Evolutionary conservation across 2,888 invertebrate species (phyloP), one percentile per base, ranked within the genome.

Genomic region (Thyatira batis): DNA sequence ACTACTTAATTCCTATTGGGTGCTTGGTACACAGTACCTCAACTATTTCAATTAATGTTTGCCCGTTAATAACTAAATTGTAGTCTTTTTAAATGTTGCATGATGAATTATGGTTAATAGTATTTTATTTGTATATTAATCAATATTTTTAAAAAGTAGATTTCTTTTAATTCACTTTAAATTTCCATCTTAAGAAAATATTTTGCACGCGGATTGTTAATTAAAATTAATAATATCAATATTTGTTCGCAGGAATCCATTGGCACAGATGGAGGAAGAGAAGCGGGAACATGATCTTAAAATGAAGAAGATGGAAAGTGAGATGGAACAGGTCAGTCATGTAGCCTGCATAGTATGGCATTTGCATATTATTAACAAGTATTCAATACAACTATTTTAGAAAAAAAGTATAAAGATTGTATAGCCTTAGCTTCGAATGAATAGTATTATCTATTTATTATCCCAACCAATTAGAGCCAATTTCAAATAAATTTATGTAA

Each of bases 191-290:
- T 4, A 13, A 13, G 17, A 17, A 13, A 11, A 11, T 30, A 11
- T 39, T 13, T 8, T 5, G 0, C 17, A 17, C n/a, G 0, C 3
- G 17, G 2, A 6, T 39, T 17, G 17, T 39, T 39, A 39, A 17
- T 13, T n/a, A 13, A 39, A 3, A 17, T n/a, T 30, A 44, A 20
- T 20, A 8, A 20, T 9, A 3, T 8, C 11, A 30, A 54, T 63
- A 58, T 63, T 87, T 86, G 82, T 83, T 87, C 90, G 17, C 90
- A 97, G 97, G 95, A 99, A 99, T 92, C 99, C 99, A 48, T 93
- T 99, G 81, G 98, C 98, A 54, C 98, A 98, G 89, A 97, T 99
- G 96, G 99, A 99, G 84, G 98, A 99, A 83, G 99, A 99, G 84
- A 98, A 98, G 85, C 95, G 97, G 58, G 98, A 98, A 77, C 99